These are phyloP conservation scores for Sycophila sp. DNA, from an alignment of 1,140 invertebrate species.

Conservation along the genomic window DNA sequence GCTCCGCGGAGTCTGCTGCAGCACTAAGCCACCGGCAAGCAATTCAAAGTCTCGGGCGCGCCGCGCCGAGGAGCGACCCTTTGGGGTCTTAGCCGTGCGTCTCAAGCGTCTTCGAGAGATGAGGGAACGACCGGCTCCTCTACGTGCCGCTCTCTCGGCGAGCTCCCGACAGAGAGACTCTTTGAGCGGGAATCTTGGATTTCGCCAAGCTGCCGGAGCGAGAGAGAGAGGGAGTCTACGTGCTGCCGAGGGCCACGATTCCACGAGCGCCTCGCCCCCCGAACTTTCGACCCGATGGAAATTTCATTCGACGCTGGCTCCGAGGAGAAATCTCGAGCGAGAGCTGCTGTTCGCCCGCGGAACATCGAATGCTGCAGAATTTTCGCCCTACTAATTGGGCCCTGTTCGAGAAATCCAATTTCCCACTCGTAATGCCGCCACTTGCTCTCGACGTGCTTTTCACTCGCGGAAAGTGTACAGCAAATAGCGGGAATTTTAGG, in stretches of 20 bases:
- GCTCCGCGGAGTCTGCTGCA: conserved; percentile 34
- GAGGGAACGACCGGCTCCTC: conserved; percentile 57
- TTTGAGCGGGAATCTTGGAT: conserved; percentile 53
- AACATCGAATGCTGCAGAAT: neutral
- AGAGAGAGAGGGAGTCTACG: neutral
- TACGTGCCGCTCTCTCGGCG: conserved; percentile 48
- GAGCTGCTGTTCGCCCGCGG: neutral
- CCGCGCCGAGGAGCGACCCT: conserved; percentile 49
- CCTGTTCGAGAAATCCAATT: neutral
- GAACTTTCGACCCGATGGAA: conserved; percentile 34
- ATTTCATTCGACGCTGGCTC: conserved; percentile 16
- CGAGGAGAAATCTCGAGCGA: no score
- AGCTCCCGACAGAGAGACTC: conserved; percentile 50
- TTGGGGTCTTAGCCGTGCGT: conserved; percentile 57
- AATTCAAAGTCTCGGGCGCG: conserved; percentile 58
- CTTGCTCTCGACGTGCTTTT: no score
- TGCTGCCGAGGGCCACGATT: no score
- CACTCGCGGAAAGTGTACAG: neutral
- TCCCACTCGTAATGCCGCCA: no score
- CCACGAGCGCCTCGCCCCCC: neutral
- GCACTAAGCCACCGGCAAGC: conserved; percentile 63
- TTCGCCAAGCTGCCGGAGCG: no score
- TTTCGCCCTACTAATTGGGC: neutral
- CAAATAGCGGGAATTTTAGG: no score
- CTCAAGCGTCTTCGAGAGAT: conserved; percentile 56